These are phyloP conservation scores for Leptatherina wallacei DNA, from an alignment of 2,797 vertebrate genomes.

Conservation along the genomic window DNA sequence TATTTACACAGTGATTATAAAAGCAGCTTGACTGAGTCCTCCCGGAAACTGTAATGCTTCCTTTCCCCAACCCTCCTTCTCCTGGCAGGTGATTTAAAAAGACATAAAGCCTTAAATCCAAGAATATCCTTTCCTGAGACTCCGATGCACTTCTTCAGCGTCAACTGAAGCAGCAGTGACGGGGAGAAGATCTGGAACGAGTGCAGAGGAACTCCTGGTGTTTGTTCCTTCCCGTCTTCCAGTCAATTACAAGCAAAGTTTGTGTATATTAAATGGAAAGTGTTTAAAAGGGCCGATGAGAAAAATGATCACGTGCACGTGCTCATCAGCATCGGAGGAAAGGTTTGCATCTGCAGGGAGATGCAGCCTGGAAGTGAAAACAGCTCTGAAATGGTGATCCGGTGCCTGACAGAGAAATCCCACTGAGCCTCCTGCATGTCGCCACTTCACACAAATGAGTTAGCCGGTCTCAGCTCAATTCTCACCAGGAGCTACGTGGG, in stretches of 20 bases:
- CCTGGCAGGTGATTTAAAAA: conserved; percentile 49
- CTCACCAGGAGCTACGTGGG: conserved; percentile 49
- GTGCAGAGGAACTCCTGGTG: conserved; percentile 52
- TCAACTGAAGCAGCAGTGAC: conserved; percentile 52
- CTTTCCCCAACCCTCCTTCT: conserved; percentile 25
- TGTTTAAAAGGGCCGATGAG: conserved; percentile 41
- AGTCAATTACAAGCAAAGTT: conserved; percentile 25
- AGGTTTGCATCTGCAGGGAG: conserved; percentile 20
- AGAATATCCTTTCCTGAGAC: conserved; percentile 59
- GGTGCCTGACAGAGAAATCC: conserved; percentile 47
- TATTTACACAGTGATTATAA: conserved; percentile 55
- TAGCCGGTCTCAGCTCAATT: conserved; percentile 44
- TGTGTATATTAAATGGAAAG: conserved; percentile 21
- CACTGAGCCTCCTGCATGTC: conserved; percentile 50
- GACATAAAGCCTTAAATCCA: conserved; percentile 64
- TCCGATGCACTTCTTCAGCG: conserved; percentile 57
- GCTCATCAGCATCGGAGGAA: conserved; percentile 7
- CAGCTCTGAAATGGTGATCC: conserved; percentile 40
- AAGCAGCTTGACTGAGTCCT: conserved; percentile 53
- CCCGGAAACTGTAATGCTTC: not conserved
- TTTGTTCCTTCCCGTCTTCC: conserved; percentile 28
- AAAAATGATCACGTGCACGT: conserved; percentile 9
- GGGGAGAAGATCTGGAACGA: conserved; percentile 35
- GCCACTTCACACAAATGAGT: conserved; percentile 64
- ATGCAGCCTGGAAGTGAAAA: conserved; percentile 22